A percentile compares a stretch with the other conserved stretches of the same genome.
phyloP scores from a whole-genome alignment of 1,140 invertebrate species.

The Scaptomyza montana region DNA sequence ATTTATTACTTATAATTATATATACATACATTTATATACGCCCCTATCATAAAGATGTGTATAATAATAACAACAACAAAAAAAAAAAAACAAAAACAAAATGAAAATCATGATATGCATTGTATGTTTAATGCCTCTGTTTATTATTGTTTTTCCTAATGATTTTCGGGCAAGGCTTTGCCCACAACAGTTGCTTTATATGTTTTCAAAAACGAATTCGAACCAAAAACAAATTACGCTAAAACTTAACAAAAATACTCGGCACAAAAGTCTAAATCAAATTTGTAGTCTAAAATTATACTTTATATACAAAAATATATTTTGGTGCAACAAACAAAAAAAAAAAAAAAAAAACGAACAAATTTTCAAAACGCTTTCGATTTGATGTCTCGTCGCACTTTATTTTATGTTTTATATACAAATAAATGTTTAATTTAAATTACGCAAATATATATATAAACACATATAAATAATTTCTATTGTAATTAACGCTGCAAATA shows the following conservation, averaged over 20 bases:
- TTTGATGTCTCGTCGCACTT: slow-evolving; percentile 47
- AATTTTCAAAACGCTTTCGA: slow-evolving; percentile 53
- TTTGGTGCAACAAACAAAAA: slow-evolving; percentile 32
- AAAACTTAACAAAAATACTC: slow-evolving; percentile 62
- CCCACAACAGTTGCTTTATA: slow-evolving; percentile 50
- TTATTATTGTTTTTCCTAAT: slow-evolving; percentile 69
- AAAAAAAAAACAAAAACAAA: slow-evolving; percentile 41
- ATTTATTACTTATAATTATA: slow-evolving; percentile 81
- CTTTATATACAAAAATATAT: background rate
- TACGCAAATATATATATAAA: slow-evolving; percentile 77
- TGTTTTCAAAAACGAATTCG: slow-evolving; percentile 64
- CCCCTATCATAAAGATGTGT: slow-evolving; percentile 57
- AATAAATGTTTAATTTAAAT: slow-evolving; percentile 67
- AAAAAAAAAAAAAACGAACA: slow-evolving; percentile 26
- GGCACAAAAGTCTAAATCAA: slow-evolving; percentile 55
- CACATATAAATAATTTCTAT: slow-evolving; percentile 67
- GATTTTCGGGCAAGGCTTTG: slow-evolving; percentile 51
- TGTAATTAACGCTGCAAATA: slow-evolving; percentile 77
- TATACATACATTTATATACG: slow-evolving; percentile 72
- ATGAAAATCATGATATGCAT: slow-evolving; percentile 4
- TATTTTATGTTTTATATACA: slow-evolving; percentile 38
- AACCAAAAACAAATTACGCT: slow-evolving; percentile 43
- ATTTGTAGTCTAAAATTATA: slow-evolving; percentile 46
- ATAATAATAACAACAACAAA: slow-evolving; percentile 55
- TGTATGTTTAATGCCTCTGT: slow-evolving; percentile 65